Evolutionary conservation across 2,113 vertebrate genomes (phyloP).

Genomic region (Larimichthys polyactis): DNA sequence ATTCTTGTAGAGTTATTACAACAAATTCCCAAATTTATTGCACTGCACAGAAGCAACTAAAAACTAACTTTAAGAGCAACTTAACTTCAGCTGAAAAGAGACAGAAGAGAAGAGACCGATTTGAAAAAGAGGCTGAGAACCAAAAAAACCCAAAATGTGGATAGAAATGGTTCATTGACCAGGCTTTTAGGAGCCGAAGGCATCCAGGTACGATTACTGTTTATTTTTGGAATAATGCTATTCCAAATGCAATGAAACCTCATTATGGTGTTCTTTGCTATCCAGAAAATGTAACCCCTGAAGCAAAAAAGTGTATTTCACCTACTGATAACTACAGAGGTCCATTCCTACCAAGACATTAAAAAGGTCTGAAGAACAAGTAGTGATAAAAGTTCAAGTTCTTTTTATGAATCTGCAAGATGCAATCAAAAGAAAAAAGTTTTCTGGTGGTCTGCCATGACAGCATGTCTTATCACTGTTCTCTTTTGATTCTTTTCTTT

Average conservation of each 20-base stretch:
- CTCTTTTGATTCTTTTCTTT: slow-evolving; percentile 34
- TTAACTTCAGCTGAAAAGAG: not conserved
- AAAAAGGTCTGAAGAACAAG: not conserved
- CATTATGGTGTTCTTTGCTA: not conserved
- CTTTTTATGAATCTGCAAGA: too few relatives aligned
- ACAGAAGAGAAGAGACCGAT: not conserved
- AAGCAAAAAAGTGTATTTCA: not conserved
- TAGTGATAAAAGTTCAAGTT: not conserved
- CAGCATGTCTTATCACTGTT: not conserved
- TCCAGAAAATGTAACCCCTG: not conserved
- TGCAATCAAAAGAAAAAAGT: not conserved
- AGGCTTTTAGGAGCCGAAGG: not conserved
- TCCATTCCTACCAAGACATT: not conserved
- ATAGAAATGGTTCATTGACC: not conserved
- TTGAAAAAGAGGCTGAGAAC: not conserved
- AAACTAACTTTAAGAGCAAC: not conserved
- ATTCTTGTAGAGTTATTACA: not conserved
- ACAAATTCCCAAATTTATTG: not conserved
- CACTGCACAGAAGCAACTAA: not conserved
- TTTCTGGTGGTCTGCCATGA: not conserved
- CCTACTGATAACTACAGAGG: not conserved
- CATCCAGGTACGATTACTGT: not conserved
- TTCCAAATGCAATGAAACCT: not conserved
- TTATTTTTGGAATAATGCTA: not conserved
- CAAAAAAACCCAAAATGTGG: too few relatives aligned